These are phyloP conservation scores for Melitaea cinxia DNA, from an alignment of 1,140 invertebrate species.

Conservation along the genomic window DNA sequence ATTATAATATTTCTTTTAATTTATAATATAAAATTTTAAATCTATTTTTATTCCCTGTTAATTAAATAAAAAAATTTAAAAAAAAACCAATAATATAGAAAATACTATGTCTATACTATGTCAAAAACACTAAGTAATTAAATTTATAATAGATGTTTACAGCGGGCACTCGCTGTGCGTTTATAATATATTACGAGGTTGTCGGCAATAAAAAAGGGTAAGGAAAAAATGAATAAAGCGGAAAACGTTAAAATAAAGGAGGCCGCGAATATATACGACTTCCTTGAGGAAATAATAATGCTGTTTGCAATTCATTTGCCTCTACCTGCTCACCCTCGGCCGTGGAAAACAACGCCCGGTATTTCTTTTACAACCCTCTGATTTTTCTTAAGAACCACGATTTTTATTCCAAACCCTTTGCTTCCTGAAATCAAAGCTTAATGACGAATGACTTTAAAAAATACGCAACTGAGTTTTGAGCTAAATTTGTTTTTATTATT, in stretches of 20 bases:
- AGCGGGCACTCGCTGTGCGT: slow-evolving; percentile 67
- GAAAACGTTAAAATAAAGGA: slow-evolving; percentile 79
- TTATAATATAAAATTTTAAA: too few species aligned
- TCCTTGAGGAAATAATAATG: slow-evolving; percentile 81
- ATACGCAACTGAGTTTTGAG: slow-evolving; percentile 39
- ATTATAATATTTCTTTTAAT: too few species aligned
- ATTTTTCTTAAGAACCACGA: slow-evolving; percentile 71
- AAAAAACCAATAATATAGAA: background rate
- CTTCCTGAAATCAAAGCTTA: slow-evolving; percentile 75
- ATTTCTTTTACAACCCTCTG: slow-evolving; percentile 63
- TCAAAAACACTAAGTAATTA: slow-evolving; percentile 13
- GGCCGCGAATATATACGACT: slow-evolving; percentile 79
- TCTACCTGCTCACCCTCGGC: slow-evolving; percentile 75
- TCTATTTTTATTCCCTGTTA: too few species aligned
- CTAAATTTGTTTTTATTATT: too few species aligned
- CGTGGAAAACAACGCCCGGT: slow-evolving; percentile 70
- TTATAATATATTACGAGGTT: slow-evolving; percentile 78
- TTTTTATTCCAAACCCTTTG: slow-evolving; percentile 75
- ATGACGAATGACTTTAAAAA: slow-evolving; percentile 46
- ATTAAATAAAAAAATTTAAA: background rate
- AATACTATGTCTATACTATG: background rate
- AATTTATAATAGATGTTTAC: slow-evolving; percentile 79
- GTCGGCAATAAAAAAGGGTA: slow-evolving; percentile 80
- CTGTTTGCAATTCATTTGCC: slow-evolving; percentile 82
- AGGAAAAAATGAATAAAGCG: slow-evolving; percentile 77